Conservation (phyloP, 2,113 vertebrate species). For the Sorex fumeus region DNA sequence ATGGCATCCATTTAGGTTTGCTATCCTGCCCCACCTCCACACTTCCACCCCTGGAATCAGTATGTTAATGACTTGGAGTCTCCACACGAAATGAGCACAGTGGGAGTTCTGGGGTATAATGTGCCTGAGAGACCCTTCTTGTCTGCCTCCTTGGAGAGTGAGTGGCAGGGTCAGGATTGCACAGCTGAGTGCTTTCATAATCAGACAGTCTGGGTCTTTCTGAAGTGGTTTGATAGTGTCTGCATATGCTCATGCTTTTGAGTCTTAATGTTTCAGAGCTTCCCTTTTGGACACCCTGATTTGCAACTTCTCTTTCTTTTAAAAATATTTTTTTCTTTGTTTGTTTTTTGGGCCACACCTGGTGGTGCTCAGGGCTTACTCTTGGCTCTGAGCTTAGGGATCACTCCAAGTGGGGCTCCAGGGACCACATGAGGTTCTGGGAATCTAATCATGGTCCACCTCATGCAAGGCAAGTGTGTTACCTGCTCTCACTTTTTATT, state of each 20-base stretch:
- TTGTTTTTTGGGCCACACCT: no score
- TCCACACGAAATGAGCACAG: background rate
- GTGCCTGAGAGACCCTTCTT: background rate
- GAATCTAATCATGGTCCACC: no score
- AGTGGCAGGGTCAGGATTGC: constrained; percentile 27
- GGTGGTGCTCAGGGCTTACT: no score
- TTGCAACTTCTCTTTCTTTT: background rate
- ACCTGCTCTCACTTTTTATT: no score
- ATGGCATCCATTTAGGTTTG: constrained; percentile 28
- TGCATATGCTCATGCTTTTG: background rate
- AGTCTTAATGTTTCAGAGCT: background rate
- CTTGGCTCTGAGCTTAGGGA: no score
- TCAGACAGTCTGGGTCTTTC: background rate
- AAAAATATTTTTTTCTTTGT: no score
- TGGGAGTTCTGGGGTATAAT: constrained; percentile 19
- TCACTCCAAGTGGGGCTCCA: no score
- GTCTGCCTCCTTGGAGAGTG: background rate
- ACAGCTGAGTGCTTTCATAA: background rate
- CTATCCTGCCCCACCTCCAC: background rate
- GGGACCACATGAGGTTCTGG: no score
- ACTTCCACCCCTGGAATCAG: background rate
- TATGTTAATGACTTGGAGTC: constrained; percentile 35
- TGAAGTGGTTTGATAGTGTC: background rate
- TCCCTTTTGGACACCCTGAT: background rate
- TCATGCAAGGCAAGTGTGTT: no score